Conservation (phyloP, 2,888 invertebrate genomes). For the Lycia hirtaria region DNA sequence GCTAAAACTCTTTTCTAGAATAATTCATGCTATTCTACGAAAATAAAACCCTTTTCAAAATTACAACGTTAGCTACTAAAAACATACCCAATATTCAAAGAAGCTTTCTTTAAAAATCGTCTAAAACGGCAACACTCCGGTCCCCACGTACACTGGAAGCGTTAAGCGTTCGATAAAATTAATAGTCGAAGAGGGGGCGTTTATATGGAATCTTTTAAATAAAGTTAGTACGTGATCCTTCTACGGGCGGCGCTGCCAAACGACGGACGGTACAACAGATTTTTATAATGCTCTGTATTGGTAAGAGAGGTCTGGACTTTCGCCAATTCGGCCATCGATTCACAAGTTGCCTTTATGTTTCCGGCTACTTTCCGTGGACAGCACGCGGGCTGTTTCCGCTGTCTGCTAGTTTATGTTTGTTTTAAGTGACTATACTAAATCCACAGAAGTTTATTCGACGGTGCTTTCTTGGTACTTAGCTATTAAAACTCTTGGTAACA, state of each 20-base stretch:
- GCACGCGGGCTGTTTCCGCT: constrained; percentile 58
- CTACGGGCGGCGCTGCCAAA: constrained; percentile 69
- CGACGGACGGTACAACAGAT: constrained; percentile 81
- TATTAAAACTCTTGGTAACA: no score
- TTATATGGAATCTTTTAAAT: constrained; percentile 78
- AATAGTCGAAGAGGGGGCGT: constrained; percentile 68
- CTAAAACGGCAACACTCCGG: constrained; percentile 11
- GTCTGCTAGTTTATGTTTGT: constrained; percentile 17
- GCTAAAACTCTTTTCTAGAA: no score
- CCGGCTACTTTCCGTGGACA: constrained; percentile 68
- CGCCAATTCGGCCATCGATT: constrained; percentile 83
- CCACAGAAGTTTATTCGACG: no score
- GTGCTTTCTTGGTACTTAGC: no score
- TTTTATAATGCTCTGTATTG: constrained; percentile 82
- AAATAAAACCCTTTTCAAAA: neutral
- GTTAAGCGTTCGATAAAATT: constrained; percentile 68
- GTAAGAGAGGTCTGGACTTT: constrained; percentile 76
- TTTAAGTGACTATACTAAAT: neutral
- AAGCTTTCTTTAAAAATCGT: constrained; percentile 20
- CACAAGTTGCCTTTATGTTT: constrained; percentile 77
- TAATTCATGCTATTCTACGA: neutral
- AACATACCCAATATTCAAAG: neutral
- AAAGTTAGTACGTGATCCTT: constrained; percentile 74
- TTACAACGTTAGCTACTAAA: neutral
- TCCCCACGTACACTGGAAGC: constrained; percentile 43